Base-by-base conservation (phyloP, 2,113 vertebrate species). In the Meleagris gallopavo region DNA sequence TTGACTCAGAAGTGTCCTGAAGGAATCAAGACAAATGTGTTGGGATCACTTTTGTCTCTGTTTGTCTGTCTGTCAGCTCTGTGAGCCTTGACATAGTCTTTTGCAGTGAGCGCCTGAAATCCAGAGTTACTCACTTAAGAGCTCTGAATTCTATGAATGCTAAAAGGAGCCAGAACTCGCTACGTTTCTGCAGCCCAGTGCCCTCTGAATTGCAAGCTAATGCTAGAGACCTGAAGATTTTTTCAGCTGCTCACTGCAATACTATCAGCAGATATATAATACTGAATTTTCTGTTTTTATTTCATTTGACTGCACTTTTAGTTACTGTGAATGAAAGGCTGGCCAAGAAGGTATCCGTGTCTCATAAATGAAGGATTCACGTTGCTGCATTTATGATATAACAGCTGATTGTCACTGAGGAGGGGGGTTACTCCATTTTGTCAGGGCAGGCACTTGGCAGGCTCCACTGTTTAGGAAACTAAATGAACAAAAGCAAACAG, bases 31-130 rank as follows among this genome's bases (percentile, higher is more conserved):
- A 61, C 14, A 48, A 32, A 70, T 27, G 12, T 9, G 0, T 7
- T 58, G 60, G 60, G 62, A 34, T 29, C 0, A 1, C 6, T 5
- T 20, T 67, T 2, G 0, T 27, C 34, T 17, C 38, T 55, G 9
- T 24, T 27, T 52, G 58, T 48, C 52, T 0, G 1, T 16, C 21
- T 46, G 46, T 30, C 52, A 20, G 22, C 64, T 67, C 77, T 17
- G 15, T 11, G 60, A 70, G 11, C 38, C 11, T 19, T 4, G 3
- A 1, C 19, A 38, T 3, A 0, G 30, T 62, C 16, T 2, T 73
- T 22, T 22, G 21, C 46, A 48, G 21, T 48, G 21, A 48, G 21
- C 46, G 46, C 19, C 45, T 25, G n/a, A 12, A 6, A 17, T 21
- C 57, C 24, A 0, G 46, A 57, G 27, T 55, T 78, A 65, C 9